These are phyloP conservation scores for Elanoides forficatus DNA, from an alignment of 2,113 vertebrate genomes.

Conservation along the genomic window DNA sequence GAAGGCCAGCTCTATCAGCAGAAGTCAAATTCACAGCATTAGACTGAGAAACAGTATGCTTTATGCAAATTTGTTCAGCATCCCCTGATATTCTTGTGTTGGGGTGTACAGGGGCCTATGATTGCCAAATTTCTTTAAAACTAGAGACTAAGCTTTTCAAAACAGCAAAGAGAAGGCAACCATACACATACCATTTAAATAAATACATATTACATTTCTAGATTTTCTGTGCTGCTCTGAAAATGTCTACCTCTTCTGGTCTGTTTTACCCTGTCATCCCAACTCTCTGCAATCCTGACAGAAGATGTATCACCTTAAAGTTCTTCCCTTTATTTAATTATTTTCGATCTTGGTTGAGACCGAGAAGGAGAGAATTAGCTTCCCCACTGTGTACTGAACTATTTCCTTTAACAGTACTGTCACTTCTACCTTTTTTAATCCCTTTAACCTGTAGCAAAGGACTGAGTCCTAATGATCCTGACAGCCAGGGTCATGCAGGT, in stretches of 20 bases:
- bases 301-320: background rate
- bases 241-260: background rate
- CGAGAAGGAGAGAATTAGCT: background rate
- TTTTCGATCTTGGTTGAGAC: background rate
- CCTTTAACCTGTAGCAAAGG: background rate
- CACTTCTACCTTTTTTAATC: background rate
- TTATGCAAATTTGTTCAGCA: background rate
- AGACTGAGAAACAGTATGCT: background rate
- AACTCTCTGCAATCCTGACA: background rate
- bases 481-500: background rate
- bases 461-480: background rate
- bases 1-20: background rate
- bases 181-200: background rate
- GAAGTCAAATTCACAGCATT: background rate
- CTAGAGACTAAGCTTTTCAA: background rate
- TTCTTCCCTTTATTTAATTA: constrained; percentile 4
- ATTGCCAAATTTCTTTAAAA: background rate
- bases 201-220: background rate
- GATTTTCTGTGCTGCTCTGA: background rate
- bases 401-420: background rate
- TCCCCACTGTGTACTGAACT: background rate
- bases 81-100: background rate
- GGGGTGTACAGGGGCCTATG: background rate
- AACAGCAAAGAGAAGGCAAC: background rate
- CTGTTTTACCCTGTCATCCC: background rate